phyloP scores from a whole-genome alignment of 2,113 vertebrate species.

The Varanus salvator region DNA sequence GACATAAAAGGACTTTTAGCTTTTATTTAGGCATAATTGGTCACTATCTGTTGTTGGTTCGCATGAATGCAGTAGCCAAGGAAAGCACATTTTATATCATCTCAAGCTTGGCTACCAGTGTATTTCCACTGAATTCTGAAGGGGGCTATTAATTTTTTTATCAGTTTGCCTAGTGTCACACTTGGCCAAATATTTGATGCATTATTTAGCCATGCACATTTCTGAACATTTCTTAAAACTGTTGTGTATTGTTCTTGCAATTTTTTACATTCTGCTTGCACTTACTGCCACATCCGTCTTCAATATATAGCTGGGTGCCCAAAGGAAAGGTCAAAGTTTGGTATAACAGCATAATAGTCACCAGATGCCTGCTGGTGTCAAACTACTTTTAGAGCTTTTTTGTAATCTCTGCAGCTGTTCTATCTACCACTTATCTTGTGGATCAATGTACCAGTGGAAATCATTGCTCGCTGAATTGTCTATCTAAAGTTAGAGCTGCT shows the following conservation, averaged over 20 bases:
- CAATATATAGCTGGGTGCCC: neutral
- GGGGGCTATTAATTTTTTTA: neutral
- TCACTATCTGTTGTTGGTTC: neutral
- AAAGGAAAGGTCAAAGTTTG: neutral
- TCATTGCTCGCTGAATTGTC: neutral
- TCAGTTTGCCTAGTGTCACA: neutral
- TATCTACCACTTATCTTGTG: neutral
- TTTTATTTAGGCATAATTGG: neutral
- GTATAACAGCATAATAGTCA: neutral
- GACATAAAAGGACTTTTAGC: neutral
- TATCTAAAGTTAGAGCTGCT: neutral
- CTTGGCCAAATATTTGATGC: neutral
- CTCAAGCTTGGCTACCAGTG: neutral
- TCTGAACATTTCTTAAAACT: neutral
- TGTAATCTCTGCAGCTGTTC: fast-evolving
- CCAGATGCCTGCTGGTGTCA: conserved; percentile 6
- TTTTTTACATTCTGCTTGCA: neutral
- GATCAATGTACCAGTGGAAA: neutral
- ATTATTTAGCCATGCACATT: neutral
- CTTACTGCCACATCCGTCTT: neutral
- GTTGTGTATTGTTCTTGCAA: neutral
- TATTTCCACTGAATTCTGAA: neutral
- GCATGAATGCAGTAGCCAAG: neutral
- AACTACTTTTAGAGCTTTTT: conserved; percentile 1
- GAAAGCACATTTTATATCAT: neutral